Evolutionary conservation across 2,888 invertebrate genomes (phyloP).

Genomic region (Drosophila barbarae): DNA sequence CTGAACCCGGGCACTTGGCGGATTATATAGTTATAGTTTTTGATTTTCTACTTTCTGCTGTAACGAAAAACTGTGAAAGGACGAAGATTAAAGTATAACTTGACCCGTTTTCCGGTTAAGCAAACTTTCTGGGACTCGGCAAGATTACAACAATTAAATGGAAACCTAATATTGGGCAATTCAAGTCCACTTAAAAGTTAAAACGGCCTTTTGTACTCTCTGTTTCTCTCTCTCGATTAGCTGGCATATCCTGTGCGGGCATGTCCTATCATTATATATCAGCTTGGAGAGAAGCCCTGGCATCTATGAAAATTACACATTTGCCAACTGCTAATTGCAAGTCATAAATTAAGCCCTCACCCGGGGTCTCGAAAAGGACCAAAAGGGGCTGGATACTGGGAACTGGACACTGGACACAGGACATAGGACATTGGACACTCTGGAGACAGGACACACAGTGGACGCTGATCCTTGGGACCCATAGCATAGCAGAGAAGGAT

Average conservation of each 20-base stretch:
- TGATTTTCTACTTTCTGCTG: constrained; percentile 10
- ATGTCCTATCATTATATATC: constrained; percentile 40
- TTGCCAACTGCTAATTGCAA: constrained; percentile 68
- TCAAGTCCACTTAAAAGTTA: constrained; percentile 28
- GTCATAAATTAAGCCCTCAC: constrained; percentile 60
- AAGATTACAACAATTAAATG: constrained; percentile 21
- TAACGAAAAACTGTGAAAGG: constrained; percentile 16
- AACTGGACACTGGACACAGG: constrained; percentile 2
- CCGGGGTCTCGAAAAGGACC: constrained; percentile 17
- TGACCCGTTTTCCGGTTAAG: constrained; percentile 11
- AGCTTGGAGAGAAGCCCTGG: constrained; percentile 26
- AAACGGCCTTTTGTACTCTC: constrained; percentile 10
- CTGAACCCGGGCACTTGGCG: constrained; percentile 14
- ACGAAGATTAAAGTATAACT: constrained; percentile 7
- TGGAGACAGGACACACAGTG: constrained; percentile 1
- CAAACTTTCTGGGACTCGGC: neutral
- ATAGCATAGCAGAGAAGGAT: constrained; percentile 4
- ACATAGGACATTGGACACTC: constrained; percentile 7
- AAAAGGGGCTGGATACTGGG: constrained; percentile 9
- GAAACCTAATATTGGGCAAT: constrained; percentile 22
- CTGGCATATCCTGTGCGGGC: constrained; percentile 23
- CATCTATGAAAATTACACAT: constrained; percentile 62
- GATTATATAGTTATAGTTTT: constrained; percentile 12
- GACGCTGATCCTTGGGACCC: constrained; percentile 27
- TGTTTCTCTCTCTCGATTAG: constrained; percentile 14